A percentile compares a stretch with the other conserved stretches of the same genome.
Evolutionary conservation across 2,797 vertebrate genomes (phyloP).

Genomic region (Enteromius viviparus): DNA sequence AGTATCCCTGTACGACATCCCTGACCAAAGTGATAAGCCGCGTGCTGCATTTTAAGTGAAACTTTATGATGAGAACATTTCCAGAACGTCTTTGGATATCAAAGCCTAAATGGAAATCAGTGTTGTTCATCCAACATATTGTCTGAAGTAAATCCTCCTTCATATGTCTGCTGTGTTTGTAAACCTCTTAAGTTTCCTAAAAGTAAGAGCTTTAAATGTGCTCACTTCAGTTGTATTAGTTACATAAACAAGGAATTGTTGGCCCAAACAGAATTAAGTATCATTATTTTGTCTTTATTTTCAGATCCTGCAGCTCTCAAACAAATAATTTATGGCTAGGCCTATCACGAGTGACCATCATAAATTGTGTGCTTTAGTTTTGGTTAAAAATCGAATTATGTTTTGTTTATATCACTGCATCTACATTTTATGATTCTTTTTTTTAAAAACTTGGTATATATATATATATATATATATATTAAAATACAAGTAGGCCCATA

Average conservation of each 20-base stretch:
- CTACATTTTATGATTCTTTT: too few species aligned
- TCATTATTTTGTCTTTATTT: too few species aligned
- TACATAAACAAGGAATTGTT: background rate
- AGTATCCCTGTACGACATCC: background rate
- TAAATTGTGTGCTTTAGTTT: too few species aligned
- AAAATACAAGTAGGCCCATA: too few species aligned
- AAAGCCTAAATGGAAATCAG: background rate
- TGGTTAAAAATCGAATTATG: too few species aligned
- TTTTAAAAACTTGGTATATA: too few species aligned
- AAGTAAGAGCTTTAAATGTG: background rate
- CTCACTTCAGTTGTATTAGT: background rate
- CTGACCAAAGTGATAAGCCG: background rate
- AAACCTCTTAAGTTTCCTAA: background rate
- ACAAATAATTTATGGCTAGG: too few species aligned
- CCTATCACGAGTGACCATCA: too few species aligned
- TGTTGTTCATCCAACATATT: background rate
- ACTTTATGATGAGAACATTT: background rate
- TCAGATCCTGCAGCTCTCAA: too few species aligned
- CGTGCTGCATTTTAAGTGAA: background rate
- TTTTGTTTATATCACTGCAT: too few species aligned
- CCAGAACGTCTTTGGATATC: background rate
- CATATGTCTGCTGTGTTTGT: background rate
- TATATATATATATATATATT: too few species aligned
- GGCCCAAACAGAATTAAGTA: too few species aligned
- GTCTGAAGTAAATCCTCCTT: background rate